A percentile compares a stretch with the other conserved stretches of the same genome.
Conservation (phyloP, 1,140 invertebrate genomes). For the Oncopodura yosiiana region DNA sequence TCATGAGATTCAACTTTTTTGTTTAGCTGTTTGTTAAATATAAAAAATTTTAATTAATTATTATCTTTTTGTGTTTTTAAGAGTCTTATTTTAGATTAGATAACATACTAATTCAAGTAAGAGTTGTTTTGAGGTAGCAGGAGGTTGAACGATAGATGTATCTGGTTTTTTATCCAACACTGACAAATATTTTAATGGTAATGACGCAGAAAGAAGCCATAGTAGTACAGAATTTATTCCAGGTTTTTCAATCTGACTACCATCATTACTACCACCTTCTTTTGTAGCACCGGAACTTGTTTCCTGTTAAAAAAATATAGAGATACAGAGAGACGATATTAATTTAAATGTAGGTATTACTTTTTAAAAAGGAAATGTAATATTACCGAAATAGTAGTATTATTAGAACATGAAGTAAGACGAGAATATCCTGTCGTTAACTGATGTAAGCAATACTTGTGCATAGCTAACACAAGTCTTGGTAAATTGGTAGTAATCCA, state of each 20-base stretch:
- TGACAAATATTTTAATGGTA: conserved; percentile 45
- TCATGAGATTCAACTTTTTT: not conserved
- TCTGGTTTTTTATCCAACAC: conserved; percentile 52
- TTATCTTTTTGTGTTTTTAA: conserved; percentile 45
- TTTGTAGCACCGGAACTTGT: too few relatives aligned
- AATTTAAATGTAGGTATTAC: too few relatives aligned
- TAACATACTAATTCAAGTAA: conserved; percentile 39
- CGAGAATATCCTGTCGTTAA: conserved; percentile 58
- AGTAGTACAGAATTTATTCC: conserved; percentile 37
- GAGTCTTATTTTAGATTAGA: conserved; percentile 42
- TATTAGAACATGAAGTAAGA: conserved; percentile 15
- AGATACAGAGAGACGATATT: too few relatives aligned
- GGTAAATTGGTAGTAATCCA: conserved; percentile 69
- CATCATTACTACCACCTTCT: too few relatives aligned
- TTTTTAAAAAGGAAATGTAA: not conserved
- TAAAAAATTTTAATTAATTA: not conserved
- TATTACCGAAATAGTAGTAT: not conserved
- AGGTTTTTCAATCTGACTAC: too few relatives aligned
- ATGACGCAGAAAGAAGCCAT: conserved; percentile 64
- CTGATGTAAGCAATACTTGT: conserved; percentile 64
- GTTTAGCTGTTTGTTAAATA: conserved; percentile 3
- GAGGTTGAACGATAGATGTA: conserved; percentile 39
- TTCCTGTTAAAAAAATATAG: too few relatives aligned
- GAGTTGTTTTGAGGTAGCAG: conserved; percentile 27
- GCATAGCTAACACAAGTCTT: conserved; percentile 60